phyloP scores from a whole-genome alignment of 1,140 invertebrate genomes.

The Anoplophora glabripennis region DNA sequence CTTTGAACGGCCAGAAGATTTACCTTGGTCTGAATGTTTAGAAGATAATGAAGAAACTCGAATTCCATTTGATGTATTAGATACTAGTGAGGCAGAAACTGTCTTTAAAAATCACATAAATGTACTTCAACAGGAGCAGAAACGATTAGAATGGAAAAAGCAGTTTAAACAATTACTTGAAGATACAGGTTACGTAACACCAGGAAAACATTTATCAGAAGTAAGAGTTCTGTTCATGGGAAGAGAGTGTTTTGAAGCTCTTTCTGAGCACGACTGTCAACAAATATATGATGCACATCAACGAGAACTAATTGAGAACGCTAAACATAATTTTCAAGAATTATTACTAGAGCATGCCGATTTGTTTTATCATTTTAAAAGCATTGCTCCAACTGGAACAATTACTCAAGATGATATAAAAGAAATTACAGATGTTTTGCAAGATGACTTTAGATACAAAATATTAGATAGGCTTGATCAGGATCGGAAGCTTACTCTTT shows the following conservation, averaged over 20 bases:
- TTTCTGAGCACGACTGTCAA: slow-evolving; percentile 86
- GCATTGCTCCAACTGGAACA: slow-evolving; percentile 82
- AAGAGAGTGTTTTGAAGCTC: slow-evolving; percentile 88
- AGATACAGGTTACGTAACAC: slow-evolving; percentile 91
- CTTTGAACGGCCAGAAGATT: slow-evolving; percentile 76
- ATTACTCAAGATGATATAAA: slow-evolving; percentile 93
- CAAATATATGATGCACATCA: slow-evolving; percentile 95
- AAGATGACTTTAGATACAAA: slow-evolving; percentile 92
- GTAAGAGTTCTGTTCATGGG: slow-evolving; percentile 93
- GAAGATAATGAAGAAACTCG: slow-evolving; percentile 64
- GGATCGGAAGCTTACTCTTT: slow-evolving; percentile 89
- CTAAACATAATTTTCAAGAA: slow-evolving; percentile 92
- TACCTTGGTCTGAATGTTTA: slow-evolving; percentile 76
- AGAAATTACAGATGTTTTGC: slow-evolving; percentile 87
- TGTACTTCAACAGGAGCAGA: slow-evolving; percentile 84
- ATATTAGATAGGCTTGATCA: slow-evolving; percentile 89
- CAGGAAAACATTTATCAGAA: slow-evolving; percentile 89
- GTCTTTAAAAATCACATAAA: slow-evolving; percentile 90
- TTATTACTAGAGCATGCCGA: slow-evolving; percentile 90
- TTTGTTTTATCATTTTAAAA: slow-evolving; percentile 91
- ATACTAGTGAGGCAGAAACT: slow-evolving; percentile 85
- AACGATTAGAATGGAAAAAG: slow-evolving; percentile 87
- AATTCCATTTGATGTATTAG: slow-evolving; percentile 89
- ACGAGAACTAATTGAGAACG: slow-evolving; percentile 84
- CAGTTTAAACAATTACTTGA: slow-evolving; percentile 92